Base-by-base conservation (phyloP, 2,113 vertebrate species). In the Grantiella picta region DNA sequence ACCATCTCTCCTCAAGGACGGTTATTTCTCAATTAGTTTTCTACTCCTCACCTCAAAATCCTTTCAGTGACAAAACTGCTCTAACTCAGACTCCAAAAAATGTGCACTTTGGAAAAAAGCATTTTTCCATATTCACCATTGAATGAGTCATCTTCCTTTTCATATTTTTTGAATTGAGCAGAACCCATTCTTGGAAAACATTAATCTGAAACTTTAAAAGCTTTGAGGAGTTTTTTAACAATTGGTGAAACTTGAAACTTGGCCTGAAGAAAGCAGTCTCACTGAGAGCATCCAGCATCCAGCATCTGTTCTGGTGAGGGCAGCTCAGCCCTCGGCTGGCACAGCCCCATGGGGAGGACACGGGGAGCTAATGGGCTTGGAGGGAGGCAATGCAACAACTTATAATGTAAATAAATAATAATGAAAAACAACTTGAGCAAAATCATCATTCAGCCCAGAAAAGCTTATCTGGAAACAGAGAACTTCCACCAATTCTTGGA, bases 401-500 rank as follows among this genome's bases (percentile, higher is more conserved):
- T 69, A 75, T 7, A 38, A 68, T 14, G 24, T 49, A 65, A 93
- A 92, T 83, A 86, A 93, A 76, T 76, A 64, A 91, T 44, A 63
- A 29, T 47, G 61, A 42, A 89, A 87, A 83, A 53, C 33, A 92
- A 86, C 64, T 66, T 15, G 15, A 86, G 54, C 47, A 78, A 93
- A 90, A 83, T 52, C 76, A 73, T 81, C 60, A 8, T 54, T 88
- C 64, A 64, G 71, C 56, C 52, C 68, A 90, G 85, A 73, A 86
- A 94, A 81, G 71, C 85, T 92, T 92, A 90, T 90, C 95, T 93
- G 76, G 60, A 73, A 95, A 54, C 79, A 80, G 66, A 64, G 87
- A 92, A 80, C 88, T 96, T 96, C 95, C 94, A 90, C 52, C 88
- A 86, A 73, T 88, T 93, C 47, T 90, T 57, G 81, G 69, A 38